Evolutionary conservation across 2,888 invertebrate genomes (phyloP).

Genomic region (Lasioglossum calceatum): DNA sequence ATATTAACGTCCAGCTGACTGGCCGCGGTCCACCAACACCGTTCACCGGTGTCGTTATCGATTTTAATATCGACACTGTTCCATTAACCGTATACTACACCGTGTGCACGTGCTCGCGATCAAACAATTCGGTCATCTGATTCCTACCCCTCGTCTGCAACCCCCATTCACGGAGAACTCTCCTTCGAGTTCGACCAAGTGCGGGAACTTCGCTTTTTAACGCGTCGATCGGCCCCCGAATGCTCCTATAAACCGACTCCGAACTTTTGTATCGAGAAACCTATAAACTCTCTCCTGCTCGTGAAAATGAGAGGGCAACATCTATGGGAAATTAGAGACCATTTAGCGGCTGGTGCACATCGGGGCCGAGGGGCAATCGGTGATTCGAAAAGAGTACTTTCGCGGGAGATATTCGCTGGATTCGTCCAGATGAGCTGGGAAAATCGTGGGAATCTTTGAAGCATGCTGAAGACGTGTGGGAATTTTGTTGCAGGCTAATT

Average conservation of each 20-base stretch:
- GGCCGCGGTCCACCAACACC: slow-evolving; percentile 36
- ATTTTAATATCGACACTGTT: slow-evolving; percentile 48
- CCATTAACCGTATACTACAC: slow-evolving; percentile 22
- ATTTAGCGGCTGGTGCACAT: background rate
- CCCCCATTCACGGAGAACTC: background rate
- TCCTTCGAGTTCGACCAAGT: slow-evolving; percentile 6
- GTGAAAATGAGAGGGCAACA: background rate
- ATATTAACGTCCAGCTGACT: slow-evolving; percentile 55
- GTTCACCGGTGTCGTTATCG: slow-evolving; percentile 40
- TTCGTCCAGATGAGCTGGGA: background rate
- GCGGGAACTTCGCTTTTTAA: background rate
- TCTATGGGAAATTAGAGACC: background rate
- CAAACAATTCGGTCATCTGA: slow-evolving; percentile 13
- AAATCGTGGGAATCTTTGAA: background rate
- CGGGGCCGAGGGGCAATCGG: background rate
- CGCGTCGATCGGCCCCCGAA: background rate
- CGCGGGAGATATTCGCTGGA: background rate
- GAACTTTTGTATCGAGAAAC: background rate
- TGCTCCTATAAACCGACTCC: background rate
- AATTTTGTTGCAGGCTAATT: background rate
- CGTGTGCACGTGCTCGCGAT: slow-evolving; percentile 29
- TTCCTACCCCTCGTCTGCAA: background rate
- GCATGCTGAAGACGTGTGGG: background rate
- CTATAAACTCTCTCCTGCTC: background rate
- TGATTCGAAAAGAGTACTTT: background rate